A percentile compares a stretch with the other conserved stretches of the same genome.
Conservation (phyloP, 2,113 vertebrate species). For the Charadrius vociferus region DNA sequence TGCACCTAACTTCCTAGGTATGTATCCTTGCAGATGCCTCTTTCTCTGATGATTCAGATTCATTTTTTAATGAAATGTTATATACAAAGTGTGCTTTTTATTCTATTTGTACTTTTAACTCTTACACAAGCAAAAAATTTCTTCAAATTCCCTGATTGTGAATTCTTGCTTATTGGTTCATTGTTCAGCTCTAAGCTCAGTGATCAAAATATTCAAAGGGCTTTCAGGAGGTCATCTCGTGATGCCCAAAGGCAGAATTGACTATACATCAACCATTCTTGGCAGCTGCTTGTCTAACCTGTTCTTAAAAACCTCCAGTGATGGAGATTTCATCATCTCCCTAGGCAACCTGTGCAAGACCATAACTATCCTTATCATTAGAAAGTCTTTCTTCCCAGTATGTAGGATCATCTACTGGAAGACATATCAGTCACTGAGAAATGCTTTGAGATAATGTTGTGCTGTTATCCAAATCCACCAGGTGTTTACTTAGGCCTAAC, state of each 20-base stretch:
- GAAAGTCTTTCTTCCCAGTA: conserved; percentile 17
- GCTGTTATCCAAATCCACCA: conserved; percentile 23
- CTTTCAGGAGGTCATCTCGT: conserved; percentile 21
- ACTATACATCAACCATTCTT: neutral
- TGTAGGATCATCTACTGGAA: neutral
- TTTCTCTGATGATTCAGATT: neutral
- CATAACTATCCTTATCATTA: conserved; percentile 35
- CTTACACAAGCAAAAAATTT: neutral
- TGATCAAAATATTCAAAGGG: neutral
- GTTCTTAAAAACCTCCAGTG: conserved; percentile 40
- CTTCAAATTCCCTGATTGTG: neutral
- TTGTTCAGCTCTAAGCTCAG: neutral
- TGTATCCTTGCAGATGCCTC: neutral
- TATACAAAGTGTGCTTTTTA: neutral
- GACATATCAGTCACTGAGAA: conserved; percentile 7
- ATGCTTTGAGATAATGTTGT: conserved; percentile 14
- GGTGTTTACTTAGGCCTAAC: neutral
- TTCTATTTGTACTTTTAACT: neutral
- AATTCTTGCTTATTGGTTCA: neutral
- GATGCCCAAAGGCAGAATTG: conserved; percentile 37
- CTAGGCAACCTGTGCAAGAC: conserved; percentile 38
- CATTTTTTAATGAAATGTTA: neutral
- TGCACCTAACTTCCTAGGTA: neutral
- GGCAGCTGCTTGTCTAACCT: conserved; percentile 33
- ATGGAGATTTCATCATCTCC: conserved; percentile 54